These are phyloP conservation scores for Chaetophractus vellerosus DNA, from an alignment of 2,797 vertebrate genomes.

Conservation along the genomic window DNA sequence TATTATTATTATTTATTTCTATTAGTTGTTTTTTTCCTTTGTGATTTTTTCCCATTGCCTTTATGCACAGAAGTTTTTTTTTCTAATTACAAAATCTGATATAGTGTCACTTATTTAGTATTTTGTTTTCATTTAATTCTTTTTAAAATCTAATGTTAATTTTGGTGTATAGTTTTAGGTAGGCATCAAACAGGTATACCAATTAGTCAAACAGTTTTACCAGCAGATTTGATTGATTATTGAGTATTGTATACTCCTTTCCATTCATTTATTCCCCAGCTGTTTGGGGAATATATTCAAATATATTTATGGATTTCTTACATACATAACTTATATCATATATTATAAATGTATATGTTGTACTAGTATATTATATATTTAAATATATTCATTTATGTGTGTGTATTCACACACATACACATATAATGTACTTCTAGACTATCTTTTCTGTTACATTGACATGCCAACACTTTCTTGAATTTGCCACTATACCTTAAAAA, in stretches of 20 bases:
- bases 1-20: slow-evolving; percentile 47
- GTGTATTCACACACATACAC: too few relatives aligned
- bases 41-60: not conserved
- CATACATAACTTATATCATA: not conserved
- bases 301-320: not conserved
- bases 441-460: not conserved
- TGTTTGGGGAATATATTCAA: slow-evolving; percentile 5
- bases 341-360: not conserved
- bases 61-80: not conserved
- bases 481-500: not conserved
- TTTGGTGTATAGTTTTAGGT: not conserved
- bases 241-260: slow-evolving; percentile 32
- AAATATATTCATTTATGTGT: too few relatives aligned
- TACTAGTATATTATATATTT: not conserved
- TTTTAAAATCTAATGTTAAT: slow-evolving; percentile 29
- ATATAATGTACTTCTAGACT: not conserved
- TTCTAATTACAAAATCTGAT: not conserved
- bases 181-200: slow-evolving; percentile 24
- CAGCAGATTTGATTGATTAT: not conserved
- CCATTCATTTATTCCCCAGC: not conserved
- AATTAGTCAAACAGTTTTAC: not conserved
- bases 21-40: not conserved
- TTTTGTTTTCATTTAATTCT: not conserved
- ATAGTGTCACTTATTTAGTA: not conserved
- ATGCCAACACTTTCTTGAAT: not conserved